Conservation (phyloP, 2,113 vertebrate genomes). For the Nothocercus nigrocapillus region DNA sequence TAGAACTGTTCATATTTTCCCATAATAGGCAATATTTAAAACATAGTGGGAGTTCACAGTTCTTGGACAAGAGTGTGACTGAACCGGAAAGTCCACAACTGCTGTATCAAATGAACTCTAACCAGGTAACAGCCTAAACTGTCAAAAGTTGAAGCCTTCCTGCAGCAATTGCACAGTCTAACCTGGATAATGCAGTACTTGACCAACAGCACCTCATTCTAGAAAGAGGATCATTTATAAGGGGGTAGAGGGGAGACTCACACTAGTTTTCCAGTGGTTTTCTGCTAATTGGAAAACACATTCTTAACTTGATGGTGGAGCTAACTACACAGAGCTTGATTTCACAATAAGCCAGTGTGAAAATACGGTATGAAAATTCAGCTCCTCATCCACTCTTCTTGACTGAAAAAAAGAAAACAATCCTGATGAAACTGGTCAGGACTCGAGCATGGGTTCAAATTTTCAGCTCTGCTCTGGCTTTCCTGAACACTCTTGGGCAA, state of each 20-base stretch:
- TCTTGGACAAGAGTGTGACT: not conserved
- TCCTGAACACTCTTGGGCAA: not conserved
- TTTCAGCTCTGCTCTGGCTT: not conserved
- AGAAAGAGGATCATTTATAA: not conserved
- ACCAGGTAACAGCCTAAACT: not conserved
- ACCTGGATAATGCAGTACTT: not conserved
- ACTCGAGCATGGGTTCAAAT: not conserved
- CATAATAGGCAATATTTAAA: constrained; percentile 31
- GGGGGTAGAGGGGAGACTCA: too few relatives aligned
- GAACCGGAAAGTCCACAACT: not conserved
- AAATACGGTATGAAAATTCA: not conserved
- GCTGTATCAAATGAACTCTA: not conserved
- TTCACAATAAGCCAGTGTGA: not conserved
- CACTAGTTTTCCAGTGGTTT: constrained; percentile 4
- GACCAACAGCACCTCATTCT: not conserved
- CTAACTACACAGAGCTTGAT: not conserved
- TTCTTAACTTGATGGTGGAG: not conserved
- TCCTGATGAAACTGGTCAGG: not conserved
- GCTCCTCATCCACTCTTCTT: not conserved
- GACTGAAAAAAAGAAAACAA: not conserved
- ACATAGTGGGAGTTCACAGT: not conserved
- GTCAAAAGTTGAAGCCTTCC: not conserved
- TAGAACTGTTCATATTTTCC: constrained; percentile 31
- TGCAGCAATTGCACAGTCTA: not conserved
- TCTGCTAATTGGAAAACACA: constrained; percentile 13